phyloP scores from a whole-genome alignment of 2,888 invertebrate genomes.

The Rotaria magnacalcarata region DNA sequence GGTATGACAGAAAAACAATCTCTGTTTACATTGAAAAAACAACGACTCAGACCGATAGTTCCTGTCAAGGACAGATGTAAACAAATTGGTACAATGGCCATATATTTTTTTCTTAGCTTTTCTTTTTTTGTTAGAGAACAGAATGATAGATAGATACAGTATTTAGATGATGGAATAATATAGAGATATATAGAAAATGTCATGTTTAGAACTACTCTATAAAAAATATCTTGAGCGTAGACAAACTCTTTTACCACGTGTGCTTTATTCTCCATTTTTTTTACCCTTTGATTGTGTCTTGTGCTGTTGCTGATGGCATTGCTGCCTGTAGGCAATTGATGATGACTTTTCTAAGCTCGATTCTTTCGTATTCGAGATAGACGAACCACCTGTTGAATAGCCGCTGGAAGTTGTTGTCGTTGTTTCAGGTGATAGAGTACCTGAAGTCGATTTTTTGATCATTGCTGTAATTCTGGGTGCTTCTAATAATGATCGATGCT shows the following conservation, averaged over 20 bases:
- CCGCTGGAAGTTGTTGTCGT: background rate
- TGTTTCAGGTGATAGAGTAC: background rate
- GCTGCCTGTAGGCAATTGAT: background rate
- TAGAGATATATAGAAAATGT: background rate
- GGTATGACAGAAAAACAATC: background rate
- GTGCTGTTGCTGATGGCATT: background rate
- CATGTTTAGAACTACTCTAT: background rate
- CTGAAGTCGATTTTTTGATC: background rate
- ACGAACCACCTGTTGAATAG: background rate
- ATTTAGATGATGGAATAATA: background rate
- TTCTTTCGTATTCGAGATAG: background rate
- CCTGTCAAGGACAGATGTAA: background rate
- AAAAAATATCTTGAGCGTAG: background rate
- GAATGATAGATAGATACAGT: slow-evolving; percentile 10
- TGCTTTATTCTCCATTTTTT: background rate
- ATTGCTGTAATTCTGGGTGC: background rate
- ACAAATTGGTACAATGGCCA: background rate
- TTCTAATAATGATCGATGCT: background rate
- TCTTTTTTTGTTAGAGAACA: background rate
- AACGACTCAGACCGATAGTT: background rate
- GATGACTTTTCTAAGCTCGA: background rate
- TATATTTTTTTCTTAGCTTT: background rate
- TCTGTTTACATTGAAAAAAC: background rate
- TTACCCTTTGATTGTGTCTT: background rate
- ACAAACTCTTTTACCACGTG: background rate